Evolutionary conservation across 2,113 vertebrate species (phyloP).

Genomic region (Eonycteris spelaea): DNA sequence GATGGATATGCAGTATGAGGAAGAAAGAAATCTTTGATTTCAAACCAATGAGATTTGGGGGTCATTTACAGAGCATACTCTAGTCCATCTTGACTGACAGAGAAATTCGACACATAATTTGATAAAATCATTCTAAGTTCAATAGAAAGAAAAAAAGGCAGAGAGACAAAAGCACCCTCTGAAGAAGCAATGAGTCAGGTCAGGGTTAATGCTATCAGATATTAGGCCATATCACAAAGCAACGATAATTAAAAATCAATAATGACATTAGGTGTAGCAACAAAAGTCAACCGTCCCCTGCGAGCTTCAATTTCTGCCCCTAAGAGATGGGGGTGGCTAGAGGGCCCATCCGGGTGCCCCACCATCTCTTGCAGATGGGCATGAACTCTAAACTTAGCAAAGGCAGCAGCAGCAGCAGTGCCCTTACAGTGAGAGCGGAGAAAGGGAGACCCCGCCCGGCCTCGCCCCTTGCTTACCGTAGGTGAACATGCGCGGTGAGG

Average conservation of each 20-base stretch:
- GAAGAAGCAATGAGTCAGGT: background rate
- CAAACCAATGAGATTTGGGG: background rate
- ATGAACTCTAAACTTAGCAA: background rate
- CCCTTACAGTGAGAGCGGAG: background rate
- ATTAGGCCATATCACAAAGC: background rate
- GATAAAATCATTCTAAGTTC: background rate
- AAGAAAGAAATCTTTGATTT: background rate
- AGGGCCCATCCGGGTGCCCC: background rate
- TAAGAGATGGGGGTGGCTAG: background rate
- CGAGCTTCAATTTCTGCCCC: background rate
- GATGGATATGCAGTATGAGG: background rate
- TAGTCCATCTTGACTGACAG: background rate
- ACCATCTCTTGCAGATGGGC: background rate
- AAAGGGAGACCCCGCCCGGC: background rate
- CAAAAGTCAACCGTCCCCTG: background rate
- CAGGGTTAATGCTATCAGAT: background rate
- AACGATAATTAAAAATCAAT: background rate
- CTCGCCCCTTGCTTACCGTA: conserved; percentile 85
- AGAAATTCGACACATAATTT: background rate
- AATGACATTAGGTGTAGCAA: background rate
- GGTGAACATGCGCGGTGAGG: conserved; percentile 98
- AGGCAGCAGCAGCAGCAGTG: background rate
- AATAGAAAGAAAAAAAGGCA: background rate
- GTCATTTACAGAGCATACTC: background rate
- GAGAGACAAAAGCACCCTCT: background rate